A percentile compares a stretch with the other conserved stretches of the same genome.
Evolutionary conservation across 2,888 invertebrate species (phyloP).

Genomic region (Muschampia plurimacula): DNA sequence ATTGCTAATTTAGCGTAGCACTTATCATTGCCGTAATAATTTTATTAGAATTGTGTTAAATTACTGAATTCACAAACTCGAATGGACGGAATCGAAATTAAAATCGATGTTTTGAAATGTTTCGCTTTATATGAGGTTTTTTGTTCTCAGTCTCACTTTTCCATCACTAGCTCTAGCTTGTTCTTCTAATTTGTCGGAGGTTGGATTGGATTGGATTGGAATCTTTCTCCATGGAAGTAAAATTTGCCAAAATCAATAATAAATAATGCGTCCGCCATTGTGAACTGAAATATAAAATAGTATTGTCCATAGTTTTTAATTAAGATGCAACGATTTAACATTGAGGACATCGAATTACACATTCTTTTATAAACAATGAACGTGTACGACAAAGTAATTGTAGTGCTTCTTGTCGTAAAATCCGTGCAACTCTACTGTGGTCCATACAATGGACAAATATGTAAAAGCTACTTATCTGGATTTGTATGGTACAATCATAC

Average conservation of each 20-base stretch:
- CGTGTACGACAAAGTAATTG: conserved; percentile 63
- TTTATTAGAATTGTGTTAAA: no score
- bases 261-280: conserved; percentile 79
- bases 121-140: background rate
- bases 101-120: background rate
- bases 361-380: conserved; percentile 66
- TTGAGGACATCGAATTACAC: conserved; percentile 63
- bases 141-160: background rate
- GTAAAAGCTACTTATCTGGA: conserved; percentile 88
- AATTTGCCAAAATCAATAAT: conserved; percentile 75
- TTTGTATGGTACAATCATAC: conserved; percentile 92
- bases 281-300: conserved; percentile 61
- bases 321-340: conserved; percentile 73
- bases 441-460: conserved; percentile 94
- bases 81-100: background rate
- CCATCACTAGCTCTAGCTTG: conserved; percentile 17
- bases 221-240: conserved; percentile 45
- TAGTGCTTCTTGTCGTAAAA: conserved; percentile 72
- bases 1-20: no score
- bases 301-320: conserved; percentile 52
- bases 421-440: conserved; percentile 91
- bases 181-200: conserved; percentile 1
- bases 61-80: background rate
- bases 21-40: no score
- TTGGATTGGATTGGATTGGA: background rate